Base-by-base conservation (phyloP, 2,888 invertebrate species). In the Heteromyza rotundicornis region DNA sequence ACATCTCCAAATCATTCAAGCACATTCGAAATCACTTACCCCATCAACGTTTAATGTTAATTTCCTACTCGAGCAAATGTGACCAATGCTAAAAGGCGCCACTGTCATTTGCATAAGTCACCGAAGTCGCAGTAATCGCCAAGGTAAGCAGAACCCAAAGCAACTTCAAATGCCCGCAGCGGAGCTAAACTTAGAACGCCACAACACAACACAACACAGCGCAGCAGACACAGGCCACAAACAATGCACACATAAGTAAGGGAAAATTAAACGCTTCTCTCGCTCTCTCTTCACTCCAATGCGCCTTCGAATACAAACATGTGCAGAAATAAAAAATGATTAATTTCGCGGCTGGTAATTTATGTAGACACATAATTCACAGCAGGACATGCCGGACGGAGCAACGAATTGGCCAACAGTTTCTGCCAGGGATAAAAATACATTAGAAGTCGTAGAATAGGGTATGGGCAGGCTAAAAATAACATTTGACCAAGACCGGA, bases 281-380 rank as follows among this genome's bases (percentile, higher is more conserved):
- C n/a, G n/a, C n/a, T n/a, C n/a, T n/a, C n/a, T n/a, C n/a, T n/a
- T n/a, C n/a, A n/a, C n/a, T n/a, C n/a, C n/a, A n/a, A 53, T 19
- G 57, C 47, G n/a, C n/a, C n/a, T 57, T 20, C 20, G 17, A 17
- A 47, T n/a, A n/a, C 47, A 40, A n/a, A 3, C 16, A 40, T 7
- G 20, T 5, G 47, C 17, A 47, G 14, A 7, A 3, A n/a, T 67
- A 72, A 76, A 73, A 78, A 77, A 78, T 76, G 78, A 76, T 78
- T 77, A 76, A 76, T 76, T 76, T 76, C 76, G 72, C 72, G 69
- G 64, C 68, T 68, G 75, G 75, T 78, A 78, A 76, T 78, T 77
- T 75, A 75, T 75, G 78, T 76, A 76, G 77, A 73, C 78, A 76
- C 78, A 77, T 76, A 73, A 75, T 76, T 76, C 79, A 74, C 79